These are phyloP conservation scores for Marmota monax DNA, from an alignment of 2,113 vertebrate species.

Conservation along the genomic window DNA sequence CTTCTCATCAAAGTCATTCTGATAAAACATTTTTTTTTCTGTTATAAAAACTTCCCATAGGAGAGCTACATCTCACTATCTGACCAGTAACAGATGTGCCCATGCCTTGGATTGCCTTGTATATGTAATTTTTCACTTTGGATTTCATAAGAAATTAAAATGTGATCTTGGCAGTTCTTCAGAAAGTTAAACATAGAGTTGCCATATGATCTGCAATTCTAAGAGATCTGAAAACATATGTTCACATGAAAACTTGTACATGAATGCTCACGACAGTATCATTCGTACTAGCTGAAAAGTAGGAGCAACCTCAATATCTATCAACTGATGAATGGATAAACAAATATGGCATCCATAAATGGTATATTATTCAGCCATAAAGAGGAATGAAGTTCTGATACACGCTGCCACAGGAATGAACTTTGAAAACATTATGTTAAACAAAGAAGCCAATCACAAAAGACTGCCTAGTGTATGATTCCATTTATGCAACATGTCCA, in stretches of 20 bases:
- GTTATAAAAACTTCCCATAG: conserved; percentile 22
- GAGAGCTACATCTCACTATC: background rate
- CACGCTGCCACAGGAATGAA: background rate
- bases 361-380: background rate
- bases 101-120: background rate
- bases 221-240: conserved; percentile 42
- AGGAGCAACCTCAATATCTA: conserved; percentile 16
- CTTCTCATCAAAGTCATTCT: conserved; percentile 47
- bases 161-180: conserved; percentile 52
- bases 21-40: background rate
- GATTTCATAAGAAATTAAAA: conserved; percentile 56
- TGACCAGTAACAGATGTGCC: background rate
- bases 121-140: conserved; percentile 3
- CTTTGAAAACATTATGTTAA: background rate
- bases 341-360: background rate
- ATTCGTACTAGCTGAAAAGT: conserved; percentile 14
- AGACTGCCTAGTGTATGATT: background rate
- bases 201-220: background rate
- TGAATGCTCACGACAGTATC: conserved; percentile 40
- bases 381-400: conserved; percentile 2
- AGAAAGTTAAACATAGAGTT: conserved; percentile 52
- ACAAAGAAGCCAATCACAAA: conserved; percentile 22
- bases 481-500: background rate
- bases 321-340: background rate
- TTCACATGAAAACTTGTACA: conserved; percentile 33